Conservation (phyloP, 2,888 invertebrate species). For the Apoda limacodes region DNA sequence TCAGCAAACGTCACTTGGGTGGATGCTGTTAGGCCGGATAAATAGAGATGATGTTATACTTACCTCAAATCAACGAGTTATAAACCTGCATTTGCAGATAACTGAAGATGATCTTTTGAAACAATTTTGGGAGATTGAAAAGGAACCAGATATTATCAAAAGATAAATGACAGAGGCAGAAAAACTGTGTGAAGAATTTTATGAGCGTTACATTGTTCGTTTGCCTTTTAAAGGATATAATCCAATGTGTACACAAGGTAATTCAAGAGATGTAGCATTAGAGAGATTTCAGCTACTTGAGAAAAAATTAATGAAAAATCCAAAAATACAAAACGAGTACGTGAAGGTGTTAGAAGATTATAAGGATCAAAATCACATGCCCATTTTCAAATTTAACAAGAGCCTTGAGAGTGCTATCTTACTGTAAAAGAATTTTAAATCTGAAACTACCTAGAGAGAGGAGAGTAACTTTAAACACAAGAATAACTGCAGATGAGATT, state of each 20-base stretch:
- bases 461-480: too few relatives aligned
- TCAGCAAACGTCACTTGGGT: conserved; percentile 10
- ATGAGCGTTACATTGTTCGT: conserved; percentile 11
- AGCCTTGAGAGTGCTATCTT: too few relatives aligned
- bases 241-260: conserved; percentile 13
- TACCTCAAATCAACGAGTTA: not conserved
- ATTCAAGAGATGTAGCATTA: conserved; percentile 3
- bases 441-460: too few relatives aligned
- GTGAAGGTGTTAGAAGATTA: conserved; percentile 11
- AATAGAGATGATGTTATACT: too few relatives aligned
- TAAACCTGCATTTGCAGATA: not conserved
- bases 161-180: not conserved
- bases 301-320: conserved; percentile 6
- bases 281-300: conserved; percentile 8
- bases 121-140: not conserved
- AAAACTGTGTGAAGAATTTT: not conserved
- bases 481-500: too few relatives aligned
- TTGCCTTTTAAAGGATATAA: conserved; percentile 18
- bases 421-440: too few relatives aligned
- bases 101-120: not conserved
- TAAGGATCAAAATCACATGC: conserved; percentile 8
- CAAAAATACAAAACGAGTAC: conserved; percentile 4
- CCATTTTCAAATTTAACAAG: too few relatives aligned
- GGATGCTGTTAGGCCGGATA: conserved; percentile 9
- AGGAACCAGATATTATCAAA: not conserved